Evolutionary conservation across 2,113 vertebrate genomes (phyloP).

Genomic region (Tringa solitaria): DNA sequence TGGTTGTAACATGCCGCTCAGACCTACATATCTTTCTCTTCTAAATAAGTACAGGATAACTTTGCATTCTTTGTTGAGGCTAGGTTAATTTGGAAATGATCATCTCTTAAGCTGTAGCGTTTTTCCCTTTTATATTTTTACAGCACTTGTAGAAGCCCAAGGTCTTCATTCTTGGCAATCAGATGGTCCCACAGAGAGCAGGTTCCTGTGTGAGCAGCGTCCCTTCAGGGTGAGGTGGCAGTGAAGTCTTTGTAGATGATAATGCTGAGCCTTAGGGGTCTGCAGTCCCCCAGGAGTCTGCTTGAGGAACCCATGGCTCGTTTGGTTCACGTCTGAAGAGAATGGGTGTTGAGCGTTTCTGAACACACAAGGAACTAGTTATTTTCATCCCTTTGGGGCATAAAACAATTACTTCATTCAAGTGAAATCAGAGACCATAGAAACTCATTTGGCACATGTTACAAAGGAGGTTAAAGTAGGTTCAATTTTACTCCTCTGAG

Average conservation of each 20-base stretch:
- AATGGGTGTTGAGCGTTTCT: not conserved
- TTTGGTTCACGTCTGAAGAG: not conserved
- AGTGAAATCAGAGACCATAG: not conserved
- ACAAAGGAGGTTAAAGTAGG: not conserved
- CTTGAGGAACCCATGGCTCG: accelerated
- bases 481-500: not conserved
- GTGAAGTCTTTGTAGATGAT: not conserved
- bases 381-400: not conserved
- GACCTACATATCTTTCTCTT: not conserved
- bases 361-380: not conserved
- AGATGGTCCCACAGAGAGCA: not conserved
- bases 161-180: not conserved
- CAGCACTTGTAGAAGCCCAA: conserved; percentile 77
- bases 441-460: not conserved
- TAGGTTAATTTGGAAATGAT: not conserved
- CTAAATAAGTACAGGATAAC: not conserved
- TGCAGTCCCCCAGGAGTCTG: not conserved
- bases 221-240: not conserved
- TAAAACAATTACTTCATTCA: not conserved
- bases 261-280: not conserved
- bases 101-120: not conserved
- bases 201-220: not conserved
- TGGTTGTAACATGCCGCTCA: not conserved
- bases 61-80: not conserved
- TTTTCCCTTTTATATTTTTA: not conserved